Conservation (phyloP, 2,888 invertebrate species). For the Ganaspis brasiliensis region DNA sequence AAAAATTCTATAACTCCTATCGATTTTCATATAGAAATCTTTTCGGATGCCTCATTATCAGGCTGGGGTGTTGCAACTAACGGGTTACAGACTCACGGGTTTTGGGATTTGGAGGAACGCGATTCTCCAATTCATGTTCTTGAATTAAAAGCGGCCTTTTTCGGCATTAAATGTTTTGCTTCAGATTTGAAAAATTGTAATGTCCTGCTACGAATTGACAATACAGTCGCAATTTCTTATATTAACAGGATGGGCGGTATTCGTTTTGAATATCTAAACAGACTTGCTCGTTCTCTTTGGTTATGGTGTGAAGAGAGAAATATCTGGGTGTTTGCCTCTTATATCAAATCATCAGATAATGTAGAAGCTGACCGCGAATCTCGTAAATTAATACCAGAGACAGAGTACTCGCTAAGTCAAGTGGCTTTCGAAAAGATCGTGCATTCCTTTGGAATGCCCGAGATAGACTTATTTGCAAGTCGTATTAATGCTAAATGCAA, state of each 20-base stretch:
- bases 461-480: conserved; percentile 63
- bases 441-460: conserved; percentile 43
- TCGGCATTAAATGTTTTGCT: neutral
- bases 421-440: conserved; percentile 30
- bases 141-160: neutral
- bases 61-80: conserved; percentile 48
- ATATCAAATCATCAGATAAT: conserved; percentile 66
- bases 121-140: neutral
- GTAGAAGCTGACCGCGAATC: conserved; percentile 60
- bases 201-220: conserved; percentile 12
- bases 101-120: conserved; percentile 38
- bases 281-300: conserved; percentile 8
- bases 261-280: neutral
- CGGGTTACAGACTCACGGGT: conserved; percentile 30
- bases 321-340: conserved; percentile 64
- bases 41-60: conserved; percentile 47
- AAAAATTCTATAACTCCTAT: neutral
- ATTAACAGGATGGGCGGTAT: neutral
- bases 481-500: conserved; percentile 58
- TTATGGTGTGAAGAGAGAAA: conserved; percentile 19
- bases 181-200: neutral
- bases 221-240: conserved; percentile 5
- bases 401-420: conserved; percentile 34
- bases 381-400: conserved; percentile 45
- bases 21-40: conserved; percentile 35